A percentile compares a stretch with the other conserved stretches of the same genome.
phyloP scores from a whole-genome alignment of 2,888 invertebrate species.

The Allygus modestus region DNA sequence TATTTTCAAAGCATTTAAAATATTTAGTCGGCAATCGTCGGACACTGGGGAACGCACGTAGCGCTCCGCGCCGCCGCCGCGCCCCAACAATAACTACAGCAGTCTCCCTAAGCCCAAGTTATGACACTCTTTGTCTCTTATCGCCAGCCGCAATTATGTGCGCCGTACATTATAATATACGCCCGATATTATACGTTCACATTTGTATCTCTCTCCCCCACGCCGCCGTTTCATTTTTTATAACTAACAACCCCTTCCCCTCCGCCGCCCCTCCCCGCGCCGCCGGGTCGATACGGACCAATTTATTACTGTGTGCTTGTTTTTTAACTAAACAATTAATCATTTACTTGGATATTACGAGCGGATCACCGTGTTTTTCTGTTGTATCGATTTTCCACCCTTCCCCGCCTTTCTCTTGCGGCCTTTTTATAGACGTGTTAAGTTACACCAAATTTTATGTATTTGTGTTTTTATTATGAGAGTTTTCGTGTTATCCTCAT shows the following conservation, averaged over 20 bases:
- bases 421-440: not conserved
- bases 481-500: not conserved
- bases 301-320: constrained; percentile 59
- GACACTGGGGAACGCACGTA: not conserved
- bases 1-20: too few species aligned
- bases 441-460: not conserved
- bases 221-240: constrained; percentile 51
- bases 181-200: constrained; percentile 50
- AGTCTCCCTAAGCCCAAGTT: constrained; percentile 55
- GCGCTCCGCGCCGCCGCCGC: not conserved
- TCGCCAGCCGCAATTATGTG: constrained; percentile 54
- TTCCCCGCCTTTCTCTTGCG: not conserved
- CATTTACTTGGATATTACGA: constrained; percentile 55
- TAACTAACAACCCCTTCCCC: constrained; percentile 27
- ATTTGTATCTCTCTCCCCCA: constrained; percentile 49
- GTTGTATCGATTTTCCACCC: constrained; percentile 24
- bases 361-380: constrained; percentile 41
- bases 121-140: constrained; percentile 47
- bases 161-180: constrained; percentile 56
- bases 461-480: not conserved
- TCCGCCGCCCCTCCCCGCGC: not conserved
- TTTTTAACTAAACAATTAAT: constrained; percentile 62
- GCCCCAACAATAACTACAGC: constrained; percentile 17
- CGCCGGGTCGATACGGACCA: constrained; percentile 53
- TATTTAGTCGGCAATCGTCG: too few species aligned